Evolutionary conservation across 1,140 invertebrate species (phyloP).

Genomic region (Drosophila ficusphila): DNA sequence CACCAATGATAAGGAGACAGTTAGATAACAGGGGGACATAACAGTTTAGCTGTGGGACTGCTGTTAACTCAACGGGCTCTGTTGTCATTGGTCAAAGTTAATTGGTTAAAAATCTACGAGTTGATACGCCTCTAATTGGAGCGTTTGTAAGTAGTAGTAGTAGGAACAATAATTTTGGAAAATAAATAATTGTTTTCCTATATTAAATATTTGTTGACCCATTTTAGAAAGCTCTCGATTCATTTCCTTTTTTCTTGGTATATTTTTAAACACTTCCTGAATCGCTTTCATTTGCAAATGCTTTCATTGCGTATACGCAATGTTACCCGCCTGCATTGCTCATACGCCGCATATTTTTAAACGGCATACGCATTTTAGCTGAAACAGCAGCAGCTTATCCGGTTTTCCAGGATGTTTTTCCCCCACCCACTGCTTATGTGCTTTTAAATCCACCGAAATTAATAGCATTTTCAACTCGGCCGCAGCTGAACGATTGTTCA

Average conservation of each 20-base stretch:
- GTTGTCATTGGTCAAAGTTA: slow-evolving; percentile 17
- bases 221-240: neutral
- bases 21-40: slow-evolving; percentile 33
- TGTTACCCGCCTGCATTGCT: slow-evolving; percentile 17
- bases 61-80: slow-evolving; percentile 14
- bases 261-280: neutral
- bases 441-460: slow-evolving; percentile 22
- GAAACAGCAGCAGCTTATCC: slow-evolving; percentile 14
- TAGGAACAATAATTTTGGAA: neutral
- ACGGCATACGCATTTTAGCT: slow-evolving; percentile 27
- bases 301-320: slow-evolving; percentile 38
- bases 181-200: neutral
- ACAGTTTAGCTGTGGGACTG: slow-evolving; percentile 8
- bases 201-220: neutral
- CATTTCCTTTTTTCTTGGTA: neutral
- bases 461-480: slow-evolving; percentile 30
- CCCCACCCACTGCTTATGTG: neutral
- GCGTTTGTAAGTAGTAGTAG: no score
- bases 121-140: slow-evolving; percentile 34
- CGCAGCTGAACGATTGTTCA: slow-evolving; percentile 29
- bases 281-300: slow-evolving; percentile 1
- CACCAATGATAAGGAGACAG: slow-evolving; percentile 68
- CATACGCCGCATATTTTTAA: slow-evolving; percentile 25
- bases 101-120: neutral
- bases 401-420: neutral